Conservation (phyloP, 2,797 vertebrate species). For the Spheniscus humboldti region DNA sequence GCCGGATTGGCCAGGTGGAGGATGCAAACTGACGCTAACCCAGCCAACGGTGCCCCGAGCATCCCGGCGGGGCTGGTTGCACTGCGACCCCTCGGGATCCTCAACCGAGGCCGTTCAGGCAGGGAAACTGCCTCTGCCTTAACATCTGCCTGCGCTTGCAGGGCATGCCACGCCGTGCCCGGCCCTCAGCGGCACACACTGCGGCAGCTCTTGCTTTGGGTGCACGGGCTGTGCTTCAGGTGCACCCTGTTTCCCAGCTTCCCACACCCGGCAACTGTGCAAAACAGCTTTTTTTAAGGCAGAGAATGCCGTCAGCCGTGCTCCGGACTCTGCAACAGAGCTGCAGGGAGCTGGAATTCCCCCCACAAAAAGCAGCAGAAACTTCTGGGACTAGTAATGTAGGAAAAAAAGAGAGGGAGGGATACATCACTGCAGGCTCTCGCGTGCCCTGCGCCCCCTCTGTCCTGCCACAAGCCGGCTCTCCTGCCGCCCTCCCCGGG, state of each 20-base stretch:
- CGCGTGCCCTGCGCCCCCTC: background rate
- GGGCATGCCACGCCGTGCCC: background rate
- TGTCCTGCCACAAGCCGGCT: background rate
- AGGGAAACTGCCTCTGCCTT: background rate
- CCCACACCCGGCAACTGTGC: rapidly evolving
- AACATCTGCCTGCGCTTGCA: background rate
- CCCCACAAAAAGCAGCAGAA: background rate
- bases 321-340: background rate
- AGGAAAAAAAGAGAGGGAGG: background rate
- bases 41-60: background rate
- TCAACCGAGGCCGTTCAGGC: rapidly evolving
- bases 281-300: background rate
- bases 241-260: background rate
- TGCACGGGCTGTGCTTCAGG: background rate
- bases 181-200: background rate
- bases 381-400: rapidly evolving
- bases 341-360: background rate
- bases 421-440: rapidly evolving
- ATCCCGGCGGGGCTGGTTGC: rapidly evolving
- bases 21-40: background rate
- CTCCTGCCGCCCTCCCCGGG: background rate
- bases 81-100: rapidly evolving
- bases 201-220: background rate
- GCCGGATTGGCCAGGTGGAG: background rate
- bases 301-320: rapidly evolving